These are phyloP conservation scores for Drosophila sechellia DNA, from an alignment of 1,140 invertebrate species.

Conservation along the genomic window DNA sequence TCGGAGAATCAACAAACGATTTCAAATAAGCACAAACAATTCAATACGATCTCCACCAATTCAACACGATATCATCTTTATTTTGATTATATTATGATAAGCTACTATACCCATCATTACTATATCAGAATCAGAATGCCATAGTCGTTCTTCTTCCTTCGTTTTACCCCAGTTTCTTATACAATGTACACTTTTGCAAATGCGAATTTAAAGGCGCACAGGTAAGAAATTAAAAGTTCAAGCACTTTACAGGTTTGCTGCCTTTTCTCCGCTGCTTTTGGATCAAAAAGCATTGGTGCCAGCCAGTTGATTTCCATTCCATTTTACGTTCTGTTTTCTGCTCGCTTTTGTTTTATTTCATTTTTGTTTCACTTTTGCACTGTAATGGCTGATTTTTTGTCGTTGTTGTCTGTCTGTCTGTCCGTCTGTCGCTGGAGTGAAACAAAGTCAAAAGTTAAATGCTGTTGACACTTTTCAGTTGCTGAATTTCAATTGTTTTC, in stretches of 20 bases:
- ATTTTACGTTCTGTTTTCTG: conserved; percentile 25
- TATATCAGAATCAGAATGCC: too few relatives aligned
- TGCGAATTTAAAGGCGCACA: conserved; percentile 49
- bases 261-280: conserved; percentile 6
- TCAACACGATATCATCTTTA: neutral
- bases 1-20: conserved; percentile 3
- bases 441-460: conserved; percentile 45
- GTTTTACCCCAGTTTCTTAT: neutral
- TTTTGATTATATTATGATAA: too few relatives aligned
- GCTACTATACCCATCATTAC: too few relatives aligned
- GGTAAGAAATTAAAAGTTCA: conserved; percentile 59
- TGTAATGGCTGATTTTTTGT: conserved; percentile 28
- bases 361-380: conserved; percentile 28
- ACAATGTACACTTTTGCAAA: conserved; percentile 24
- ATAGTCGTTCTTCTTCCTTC: too few relatives aligned
- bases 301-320: conserved; percentile 52
- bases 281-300: conserved; percentile 17
- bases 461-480: conserved; percentile 39
- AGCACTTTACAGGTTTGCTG: conserved; percentile 68
- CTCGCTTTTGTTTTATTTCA: conserved; percentile 24
- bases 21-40: conserved; percentile 17
- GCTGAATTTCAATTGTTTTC: conserved; percentile 28
- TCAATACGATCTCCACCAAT: neutral
- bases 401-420: neutral
- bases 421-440: conserved; percentile 1